Percentiles rank a stretch among this genome's conserved stretches.
These are phyloP conservation scores for Pseudomyrmex flavicornis DNA, from an alignment of 1,140 invertebrate species.

Conservation along the genomic window DNA sequence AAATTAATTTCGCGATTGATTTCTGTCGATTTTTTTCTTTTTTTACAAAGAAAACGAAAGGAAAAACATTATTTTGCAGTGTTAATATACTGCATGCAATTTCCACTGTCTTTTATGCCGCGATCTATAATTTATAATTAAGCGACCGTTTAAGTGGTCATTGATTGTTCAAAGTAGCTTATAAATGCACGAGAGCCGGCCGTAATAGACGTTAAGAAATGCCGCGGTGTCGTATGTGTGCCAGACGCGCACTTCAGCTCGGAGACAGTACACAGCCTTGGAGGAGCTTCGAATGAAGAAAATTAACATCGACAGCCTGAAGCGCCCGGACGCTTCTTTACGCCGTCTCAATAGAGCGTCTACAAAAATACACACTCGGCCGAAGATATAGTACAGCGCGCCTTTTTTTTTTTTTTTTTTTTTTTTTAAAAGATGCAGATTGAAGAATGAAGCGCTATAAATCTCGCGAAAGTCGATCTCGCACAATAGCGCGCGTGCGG, in stretches of 20 bases:
- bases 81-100: neutral
- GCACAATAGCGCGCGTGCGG: no score
- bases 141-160: neutral
- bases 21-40: neutral
- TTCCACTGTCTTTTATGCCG: neutral
- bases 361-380: constrained; percentile 54
- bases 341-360: constrained; percentile 53
- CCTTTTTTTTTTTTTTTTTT: no score
- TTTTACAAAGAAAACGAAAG: neutral
- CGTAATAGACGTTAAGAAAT: constrained; percentile 58
- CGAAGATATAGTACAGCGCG: no score
- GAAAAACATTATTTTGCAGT: neutral
- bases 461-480: no score
- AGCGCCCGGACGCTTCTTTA: constrained; percentile 63
- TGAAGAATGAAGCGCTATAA: no score
- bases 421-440: no score
- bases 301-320: constrained; percentile 65
- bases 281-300: constrained; percentile 56
- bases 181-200: neutral
- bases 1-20: constrained; percentile 17
- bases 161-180: neutral
- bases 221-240: constrained; percentile 19
- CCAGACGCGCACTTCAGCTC: constrained; percentile 46
- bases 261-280: constrained; percentile 58
- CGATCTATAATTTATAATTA: neutral